Conservation (phyloP, 2,113 vertebrate genomes). For the Macrotus californicus region DNA sequence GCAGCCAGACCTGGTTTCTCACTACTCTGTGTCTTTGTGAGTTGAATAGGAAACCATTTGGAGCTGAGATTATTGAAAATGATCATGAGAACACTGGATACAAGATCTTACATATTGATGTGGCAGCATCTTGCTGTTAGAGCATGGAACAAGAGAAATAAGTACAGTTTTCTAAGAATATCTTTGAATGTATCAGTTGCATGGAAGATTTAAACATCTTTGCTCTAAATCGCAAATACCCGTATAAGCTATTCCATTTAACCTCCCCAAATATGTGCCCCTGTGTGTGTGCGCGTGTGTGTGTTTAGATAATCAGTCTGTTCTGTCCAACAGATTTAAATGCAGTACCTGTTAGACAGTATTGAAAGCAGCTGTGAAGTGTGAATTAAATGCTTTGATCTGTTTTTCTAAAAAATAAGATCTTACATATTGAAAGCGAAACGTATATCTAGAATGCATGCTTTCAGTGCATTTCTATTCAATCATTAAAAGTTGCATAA, state of each 20-base stretch:
- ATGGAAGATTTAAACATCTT: slow-evolving; percentile 20
- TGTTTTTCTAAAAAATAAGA: not conserved
- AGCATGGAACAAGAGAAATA: slow-evolving; percentile 4
- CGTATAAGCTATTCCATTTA: not conserved
- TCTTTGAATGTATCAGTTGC: slow-evolving; percentile 1
- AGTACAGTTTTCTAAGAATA: slow-evolving; percentile 2
- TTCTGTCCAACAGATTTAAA: slow-evolving; percentile 33
- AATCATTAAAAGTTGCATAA: not conserved
- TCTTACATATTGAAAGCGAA: not conserved
- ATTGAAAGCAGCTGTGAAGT: slow-evolving; percentile 21
- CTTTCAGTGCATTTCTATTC: not conserved
- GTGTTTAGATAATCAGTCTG: not conserved
- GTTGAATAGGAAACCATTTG: not conserved
- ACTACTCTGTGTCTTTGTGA: not conserved
- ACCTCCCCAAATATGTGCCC: not conserved
- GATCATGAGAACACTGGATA: not conserved
- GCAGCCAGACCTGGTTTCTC: not conserved
- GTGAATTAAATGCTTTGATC: slow-evolving; percentile 37
- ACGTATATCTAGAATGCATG: not conserved
- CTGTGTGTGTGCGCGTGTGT: not conserved
- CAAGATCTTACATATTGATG: not conserved
- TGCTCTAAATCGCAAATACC: not conserved
- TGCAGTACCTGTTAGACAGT: not conserved
- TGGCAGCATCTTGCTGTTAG: slow-evolving; percentile 15
- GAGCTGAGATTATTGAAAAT: slow-evolving; percentile 2